These are phyloP conservation scores for Tetrapedia diversipes DNA, from an alignment of 2,888 invertebrate species.

Conservation along the genomic window DNA sequence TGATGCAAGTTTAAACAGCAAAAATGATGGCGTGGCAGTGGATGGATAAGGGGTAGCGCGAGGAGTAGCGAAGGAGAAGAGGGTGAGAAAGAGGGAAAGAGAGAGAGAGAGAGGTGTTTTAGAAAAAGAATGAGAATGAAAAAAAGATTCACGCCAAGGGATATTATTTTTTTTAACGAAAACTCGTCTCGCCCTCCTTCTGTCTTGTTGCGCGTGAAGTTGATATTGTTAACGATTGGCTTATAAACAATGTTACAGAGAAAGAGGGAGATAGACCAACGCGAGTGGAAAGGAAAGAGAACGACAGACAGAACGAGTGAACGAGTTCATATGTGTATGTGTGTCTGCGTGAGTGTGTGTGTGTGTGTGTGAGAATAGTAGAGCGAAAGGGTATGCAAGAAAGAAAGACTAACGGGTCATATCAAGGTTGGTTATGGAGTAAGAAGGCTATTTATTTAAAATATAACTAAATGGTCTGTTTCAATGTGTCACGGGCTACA, in stretches of 20 bases:
- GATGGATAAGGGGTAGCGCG: not conserved
- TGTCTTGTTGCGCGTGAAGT: constrained; percentile 77
- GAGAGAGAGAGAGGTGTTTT: constrained; percentile 37
- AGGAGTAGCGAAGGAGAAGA: too few relatives aligned
- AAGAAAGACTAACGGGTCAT: constrained; percentile 77
- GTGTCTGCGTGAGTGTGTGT: not conserved
- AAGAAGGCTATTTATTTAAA: constrained; percentile 82
- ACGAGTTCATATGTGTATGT: not conserved
- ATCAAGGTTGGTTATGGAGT: constrained; percentile 82
- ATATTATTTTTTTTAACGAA: constrained; percentile 77
- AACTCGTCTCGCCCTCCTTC: constrained; percentile 65
- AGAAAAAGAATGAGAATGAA: constrained; percentile 30
- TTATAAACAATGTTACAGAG: constrained; percentile 71
- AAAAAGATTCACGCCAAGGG: constrained; percentile 38
- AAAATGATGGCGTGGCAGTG: constrained; percentile 10
- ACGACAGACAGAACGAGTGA: constrained; percentile 49
- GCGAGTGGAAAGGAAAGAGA: constrained; percentile 20
- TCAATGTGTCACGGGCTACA: constrained; percentile 83
- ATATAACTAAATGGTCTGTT: constrained; percentile 82
- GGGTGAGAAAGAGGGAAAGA: constrained; percentile 5
- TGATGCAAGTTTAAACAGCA: constrained; percentile 12
- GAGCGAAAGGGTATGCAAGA: constrained; percentile 53
- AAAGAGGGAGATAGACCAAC: constrained; percentile 23
- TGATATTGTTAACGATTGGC: constrained; percentile 77
- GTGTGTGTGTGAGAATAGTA: constrained; percentile 23